Evolutionary conservation across 53 echinoderm and acorn worm genomes (phyloP).

Genomic region (Patiria pectinifera): DNA sequence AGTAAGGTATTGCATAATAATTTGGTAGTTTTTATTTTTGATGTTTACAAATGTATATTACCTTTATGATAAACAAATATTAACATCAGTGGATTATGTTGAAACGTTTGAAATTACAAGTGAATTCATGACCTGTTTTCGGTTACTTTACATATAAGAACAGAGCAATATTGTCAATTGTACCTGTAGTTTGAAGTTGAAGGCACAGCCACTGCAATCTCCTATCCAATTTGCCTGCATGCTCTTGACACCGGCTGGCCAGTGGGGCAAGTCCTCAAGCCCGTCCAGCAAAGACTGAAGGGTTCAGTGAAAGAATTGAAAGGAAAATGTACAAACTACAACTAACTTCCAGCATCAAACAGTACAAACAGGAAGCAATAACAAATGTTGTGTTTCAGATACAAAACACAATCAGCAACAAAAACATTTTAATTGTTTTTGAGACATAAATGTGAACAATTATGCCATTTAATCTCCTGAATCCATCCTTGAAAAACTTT

Average conservation of each 20-base stretch:
- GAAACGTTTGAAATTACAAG: not conserved
- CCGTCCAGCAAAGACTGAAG: slow-evolving; percentile 85
- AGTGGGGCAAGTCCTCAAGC: slow-evolving; percentile 82
- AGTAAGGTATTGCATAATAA: too few species aligned
- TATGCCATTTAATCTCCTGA: not conserved
- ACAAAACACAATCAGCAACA: too few species aligned
- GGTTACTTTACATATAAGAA: not conserved
- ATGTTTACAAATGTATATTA: too few species aligned
- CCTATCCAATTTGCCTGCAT: slow-evolving; percentile 96
- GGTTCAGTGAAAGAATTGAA: not conserved
- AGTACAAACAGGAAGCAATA: not conserved
- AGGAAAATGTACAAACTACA: not conserved
- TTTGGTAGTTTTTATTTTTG: too few species aligned
- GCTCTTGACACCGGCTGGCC: slow-evolving; percentile 81
- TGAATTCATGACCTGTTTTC: not conserved
- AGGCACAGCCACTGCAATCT: slow-evolving; percentile 89
- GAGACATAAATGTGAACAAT: too few species aligned
- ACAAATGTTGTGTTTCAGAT: too few species aligned
- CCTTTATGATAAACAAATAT: too few species aligned
- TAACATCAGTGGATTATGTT: too few species aligned
- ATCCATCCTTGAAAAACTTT: not conserved
- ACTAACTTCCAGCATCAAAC: not conserved
- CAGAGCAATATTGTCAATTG: not conserved
- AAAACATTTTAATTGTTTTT: too few species aligned
- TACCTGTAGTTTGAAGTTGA: slow-evolving; percentile 86